phyloP scores from a whole-genome alignment of 2,113 vertebrate genomes.

The Ariopsis seemanni region DNA sequence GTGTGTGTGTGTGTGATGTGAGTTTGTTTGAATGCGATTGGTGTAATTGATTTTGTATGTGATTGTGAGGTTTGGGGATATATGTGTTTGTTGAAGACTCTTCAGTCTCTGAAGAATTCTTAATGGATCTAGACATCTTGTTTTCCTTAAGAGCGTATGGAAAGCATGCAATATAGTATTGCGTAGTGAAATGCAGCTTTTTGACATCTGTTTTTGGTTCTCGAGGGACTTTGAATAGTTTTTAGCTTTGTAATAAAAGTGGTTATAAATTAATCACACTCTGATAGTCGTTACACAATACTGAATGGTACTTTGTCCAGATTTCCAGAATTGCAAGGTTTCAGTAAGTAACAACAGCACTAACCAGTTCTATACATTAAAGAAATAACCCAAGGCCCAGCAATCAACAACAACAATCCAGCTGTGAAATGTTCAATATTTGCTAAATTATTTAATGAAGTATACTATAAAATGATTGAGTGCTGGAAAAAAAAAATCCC shows the following conservation, averaged over 20 bases:
- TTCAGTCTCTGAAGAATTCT: not conserved
- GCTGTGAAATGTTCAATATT: not conserved
- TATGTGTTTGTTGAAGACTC: not conserved
- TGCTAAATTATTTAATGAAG: not conserved
- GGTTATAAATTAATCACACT: not conserved
- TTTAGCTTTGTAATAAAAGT: not conserved
- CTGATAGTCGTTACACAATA: not conserved
- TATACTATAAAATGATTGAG: not conserved
- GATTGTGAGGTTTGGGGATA: not conserved
- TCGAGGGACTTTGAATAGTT: not conserved
- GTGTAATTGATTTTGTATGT: not conserved
- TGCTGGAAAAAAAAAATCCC: not conserved
- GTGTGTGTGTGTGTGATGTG: slow-evolving; percentile 7
- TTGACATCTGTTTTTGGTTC: not conserved
- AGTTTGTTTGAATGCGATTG: not conserved
- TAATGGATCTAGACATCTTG: no score
- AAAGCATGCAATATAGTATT: not conserved
- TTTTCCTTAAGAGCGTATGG: not conserved
- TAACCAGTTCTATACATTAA: not conserved
- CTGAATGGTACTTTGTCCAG: not conserved
- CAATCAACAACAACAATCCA: not conserved
- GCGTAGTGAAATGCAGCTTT: not conserved
- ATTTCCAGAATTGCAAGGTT: not conserved
- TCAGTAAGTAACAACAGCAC: not conserved
- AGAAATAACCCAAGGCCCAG: not conserved